phyloP scores from a whole-genome alignment of 2,797 vertebrate species.

The Lemur catta region DNA sequence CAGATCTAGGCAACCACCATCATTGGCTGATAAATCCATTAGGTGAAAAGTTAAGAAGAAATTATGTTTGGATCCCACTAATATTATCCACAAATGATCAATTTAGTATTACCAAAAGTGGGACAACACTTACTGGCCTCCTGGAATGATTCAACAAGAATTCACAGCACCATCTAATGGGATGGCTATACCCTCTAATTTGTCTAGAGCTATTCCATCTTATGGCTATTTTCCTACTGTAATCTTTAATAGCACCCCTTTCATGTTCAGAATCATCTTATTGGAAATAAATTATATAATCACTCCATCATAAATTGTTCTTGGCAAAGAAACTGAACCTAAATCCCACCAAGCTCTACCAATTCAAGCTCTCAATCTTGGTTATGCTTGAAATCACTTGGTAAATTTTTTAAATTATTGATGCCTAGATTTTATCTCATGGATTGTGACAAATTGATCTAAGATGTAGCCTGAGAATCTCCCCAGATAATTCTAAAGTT shows the following conservation, averaged over 20 bases:
- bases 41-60: conserved; percentile 4
- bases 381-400: neutral
- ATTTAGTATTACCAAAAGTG: neutral
- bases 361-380: neutral
- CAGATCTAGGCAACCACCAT: neutral
- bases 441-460: conserved; percentile 11
- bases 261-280: neutral
- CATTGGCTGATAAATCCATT: neutral
- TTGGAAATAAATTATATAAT: neutral
- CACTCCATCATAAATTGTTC: neutral
- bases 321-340: conserved; percentile 31
- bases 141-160: neutral
- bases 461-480: neutral
- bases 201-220: neutral
- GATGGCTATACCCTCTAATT: neutral
- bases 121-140: neutral
- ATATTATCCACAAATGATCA: neutral
- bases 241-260: neutral
- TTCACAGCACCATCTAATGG: neutral
- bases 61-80: neutral
- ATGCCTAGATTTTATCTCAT: neutral
- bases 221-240: neutral
- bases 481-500: conserved; percentile 9
- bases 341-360: conserved; percentile 18
- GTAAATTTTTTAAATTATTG: neutral